A percentile compares a stretch with the other conserved stretches of the same genome.
These are phyloP conservation scores for Brachionus calyciflorus DNA, from an alignment of 1,140 invertebrate genomes.

Conservation along the genomic window DNA sequence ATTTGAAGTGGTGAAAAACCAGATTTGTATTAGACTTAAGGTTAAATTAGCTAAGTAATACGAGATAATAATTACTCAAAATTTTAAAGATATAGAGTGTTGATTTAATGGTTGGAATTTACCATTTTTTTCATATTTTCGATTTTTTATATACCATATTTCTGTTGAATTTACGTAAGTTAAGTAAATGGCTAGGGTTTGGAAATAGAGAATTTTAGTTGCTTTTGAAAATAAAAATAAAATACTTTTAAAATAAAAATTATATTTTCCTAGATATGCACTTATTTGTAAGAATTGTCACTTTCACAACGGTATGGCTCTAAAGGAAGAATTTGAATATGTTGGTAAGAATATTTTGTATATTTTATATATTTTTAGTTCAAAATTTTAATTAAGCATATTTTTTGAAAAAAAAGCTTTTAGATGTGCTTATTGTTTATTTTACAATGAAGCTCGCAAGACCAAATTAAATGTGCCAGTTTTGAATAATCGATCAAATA, in stretches of 20 bases:
- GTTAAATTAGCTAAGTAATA: no score
- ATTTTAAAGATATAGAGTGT: no score
- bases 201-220: no score
- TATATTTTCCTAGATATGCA: slow-evolving; percentile 69
- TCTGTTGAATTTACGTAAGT: no score
- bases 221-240: background rate
- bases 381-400: background rate
- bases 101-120: no score
- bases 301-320: slow-evolving; percentile 93
- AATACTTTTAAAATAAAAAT: background rate
- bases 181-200: background rate
- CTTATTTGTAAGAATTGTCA: slow-evolving; percentile 85
- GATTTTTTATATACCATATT: no score
- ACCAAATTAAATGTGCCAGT: slow-evolving; percentile 26
- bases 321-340: slow-evolving; percentile 92
- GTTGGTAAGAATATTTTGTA: slow-evolving; percentile 65
- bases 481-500: background rate
- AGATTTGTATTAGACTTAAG: no score
- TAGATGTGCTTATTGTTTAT: slow-evolving; percentile 46
- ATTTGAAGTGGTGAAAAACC: no score
- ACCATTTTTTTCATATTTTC: no score
- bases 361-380: background rate
- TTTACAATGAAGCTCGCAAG: slow-evolving; percentile 11
- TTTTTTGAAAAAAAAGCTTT: slow-evolving; percentile 36
- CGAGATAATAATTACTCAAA: no score